Conservation (phyloP, 2,113 vertebrate species). For the Lucifuga dentata region DNA sequence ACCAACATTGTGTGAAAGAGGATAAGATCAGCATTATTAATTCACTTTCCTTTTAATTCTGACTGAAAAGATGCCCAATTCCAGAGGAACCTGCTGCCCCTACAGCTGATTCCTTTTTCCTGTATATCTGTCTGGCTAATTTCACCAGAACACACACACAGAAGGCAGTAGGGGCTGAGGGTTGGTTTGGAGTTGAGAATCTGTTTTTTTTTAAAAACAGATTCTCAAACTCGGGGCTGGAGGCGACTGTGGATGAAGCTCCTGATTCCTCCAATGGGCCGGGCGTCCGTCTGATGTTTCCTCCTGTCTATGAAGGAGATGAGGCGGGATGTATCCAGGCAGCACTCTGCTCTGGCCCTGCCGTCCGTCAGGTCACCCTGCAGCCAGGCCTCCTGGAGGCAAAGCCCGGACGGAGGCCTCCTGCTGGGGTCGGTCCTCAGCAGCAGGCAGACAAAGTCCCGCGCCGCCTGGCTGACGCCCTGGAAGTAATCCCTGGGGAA, state of each 20-base stretch:
- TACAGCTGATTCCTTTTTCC: too few relatives aligned
- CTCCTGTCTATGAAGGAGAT: constrained; percentile 96
- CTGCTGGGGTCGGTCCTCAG: constrained; percentile 89
- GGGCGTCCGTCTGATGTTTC: constrained; percentile 96
- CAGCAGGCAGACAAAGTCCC: constrained; percentile 93
- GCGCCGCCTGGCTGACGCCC: constrained; percentile 93
- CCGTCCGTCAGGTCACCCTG: constrained; percentile 77
- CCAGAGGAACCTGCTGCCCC: constrained; percentile 24
- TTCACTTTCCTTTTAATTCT: constrained; percentile 30
- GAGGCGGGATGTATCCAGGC: constrained; percentile 94
- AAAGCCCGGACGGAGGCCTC: constrained; percentile 89
- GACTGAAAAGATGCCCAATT: constrained; percentile 6
- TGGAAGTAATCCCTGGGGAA: constrained; percentile 98
- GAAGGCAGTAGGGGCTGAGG: neutral
- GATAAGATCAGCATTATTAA: constrained; percentile 86
- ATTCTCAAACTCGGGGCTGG: constrained; percentile 85
- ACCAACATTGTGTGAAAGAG: constrained; percentile 89
- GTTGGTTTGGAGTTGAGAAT: neutral
- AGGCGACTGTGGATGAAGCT: constrained; percentile 95
- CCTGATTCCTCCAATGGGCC: constrained; percentile 92
- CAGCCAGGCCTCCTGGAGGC: constrained; percentile 95
- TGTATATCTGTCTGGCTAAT: too few relatives aligned
- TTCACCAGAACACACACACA: too few relatives aligned
- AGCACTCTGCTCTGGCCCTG: constrained; percentile 77
- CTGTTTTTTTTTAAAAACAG: too few relatives aligned